These are phyloP conservation scores for Triplophysa rosa DNA, from an alignment of 2,113 vertebrate species.

Conservation along the genomic window DNA sequence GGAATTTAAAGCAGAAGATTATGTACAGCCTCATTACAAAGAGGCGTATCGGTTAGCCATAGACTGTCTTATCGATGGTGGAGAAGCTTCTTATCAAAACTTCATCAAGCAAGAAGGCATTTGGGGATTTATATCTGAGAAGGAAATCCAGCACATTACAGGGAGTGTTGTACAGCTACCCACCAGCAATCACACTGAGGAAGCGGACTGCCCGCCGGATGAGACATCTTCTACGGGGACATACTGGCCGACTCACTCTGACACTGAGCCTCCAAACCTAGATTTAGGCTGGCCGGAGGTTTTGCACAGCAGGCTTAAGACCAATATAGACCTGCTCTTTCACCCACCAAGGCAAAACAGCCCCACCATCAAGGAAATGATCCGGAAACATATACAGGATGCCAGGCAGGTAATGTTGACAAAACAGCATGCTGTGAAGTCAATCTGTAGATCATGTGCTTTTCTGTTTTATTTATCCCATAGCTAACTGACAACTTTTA, in stretches of 20 bases:
- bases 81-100: conserved; percentile 82
- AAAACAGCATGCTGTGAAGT: not conserved
- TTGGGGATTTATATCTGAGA: conserved; percentile 85
- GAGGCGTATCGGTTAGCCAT: conserved; percentile 91
- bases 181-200: conserved; percentile 65
- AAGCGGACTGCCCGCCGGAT: conserved; percentile 68
- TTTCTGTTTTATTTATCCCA: not conserved
- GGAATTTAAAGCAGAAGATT: conserved; percentile 83
- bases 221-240: conserved; percentile 88
- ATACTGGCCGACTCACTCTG: conserved; percentile 93
- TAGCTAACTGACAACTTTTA: not conserved
- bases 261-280: conserved; percentile 88
- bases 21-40: conserved; percentile 91
- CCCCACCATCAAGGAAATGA: conserved; percentile 91
- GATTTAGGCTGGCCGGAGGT: conserved; percentile 93
- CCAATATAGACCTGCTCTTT: conserved; percentile 88
- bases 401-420: conserved; percentile 86
- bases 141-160: conserved; percentile 86
- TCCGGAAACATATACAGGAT: conserved; percentile 89
- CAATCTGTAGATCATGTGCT: not conserved
- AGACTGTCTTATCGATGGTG: conserved; percentile 81
- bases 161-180: conserved; percentile 74
- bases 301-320: conserved; percentile 77
- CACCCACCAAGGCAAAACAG: conserved; percentile 88
- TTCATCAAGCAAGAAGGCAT: conserved; percentile 84